phyloP scores from a whole-genome alignment of 1,140 invertebrate genomes.

The Whitmania pigra region DNA sequence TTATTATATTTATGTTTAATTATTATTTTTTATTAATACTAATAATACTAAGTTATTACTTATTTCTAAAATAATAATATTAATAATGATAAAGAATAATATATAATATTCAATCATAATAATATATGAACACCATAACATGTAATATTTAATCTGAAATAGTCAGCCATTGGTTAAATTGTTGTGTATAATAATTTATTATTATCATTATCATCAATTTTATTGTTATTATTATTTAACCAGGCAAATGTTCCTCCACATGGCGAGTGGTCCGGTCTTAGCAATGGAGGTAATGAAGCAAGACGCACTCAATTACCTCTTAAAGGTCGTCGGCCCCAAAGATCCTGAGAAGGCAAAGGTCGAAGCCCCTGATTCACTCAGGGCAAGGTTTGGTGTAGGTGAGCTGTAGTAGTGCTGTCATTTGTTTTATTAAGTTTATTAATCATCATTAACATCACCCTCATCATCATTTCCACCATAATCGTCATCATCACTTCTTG shows the following conservation, averaged over 20 bases:
- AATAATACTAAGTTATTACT: background rate
- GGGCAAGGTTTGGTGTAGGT: slow-evolving; percentile 57
- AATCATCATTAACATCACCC: too few relatives aligned
- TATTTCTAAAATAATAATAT: background rate
- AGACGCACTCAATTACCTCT: slow-evolving; percentile 52
- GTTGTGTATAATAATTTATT: too few relatives aligned
- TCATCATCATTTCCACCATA: too few relatives aligned
- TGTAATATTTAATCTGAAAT: too few relatives aligned
- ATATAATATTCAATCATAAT: slow-evolving; percentile 41
- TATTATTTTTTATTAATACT: background rate
- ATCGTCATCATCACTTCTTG: too few relatives aligned
- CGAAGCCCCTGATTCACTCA: slow-evolving; percentile 50
- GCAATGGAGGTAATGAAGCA: slow-evolving; percentile 62
- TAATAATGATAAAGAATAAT: background rate
- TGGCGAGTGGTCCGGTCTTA: slow-evolving; percentile 59
- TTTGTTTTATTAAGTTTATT: too few relatives aligned
- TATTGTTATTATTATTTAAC: too few relatives aligned
- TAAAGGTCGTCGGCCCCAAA: slow-evolving; percentile 52
- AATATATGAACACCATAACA: slow-evolving; percentile 28
- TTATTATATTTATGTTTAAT: background rate
- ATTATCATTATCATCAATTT: too few relatives aligned
- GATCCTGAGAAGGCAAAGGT: slow-evolving; percentile 53
- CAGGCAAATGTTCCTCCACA: slow-evolving; percentile 41
- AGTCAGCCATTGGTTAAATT: too few relatives aligned
- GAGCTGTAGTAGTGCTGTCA: background rate